phyloP scores from a whole-genome alignment of 1,140 invertebrate species.

The Glossosoma conforme region DNA sequence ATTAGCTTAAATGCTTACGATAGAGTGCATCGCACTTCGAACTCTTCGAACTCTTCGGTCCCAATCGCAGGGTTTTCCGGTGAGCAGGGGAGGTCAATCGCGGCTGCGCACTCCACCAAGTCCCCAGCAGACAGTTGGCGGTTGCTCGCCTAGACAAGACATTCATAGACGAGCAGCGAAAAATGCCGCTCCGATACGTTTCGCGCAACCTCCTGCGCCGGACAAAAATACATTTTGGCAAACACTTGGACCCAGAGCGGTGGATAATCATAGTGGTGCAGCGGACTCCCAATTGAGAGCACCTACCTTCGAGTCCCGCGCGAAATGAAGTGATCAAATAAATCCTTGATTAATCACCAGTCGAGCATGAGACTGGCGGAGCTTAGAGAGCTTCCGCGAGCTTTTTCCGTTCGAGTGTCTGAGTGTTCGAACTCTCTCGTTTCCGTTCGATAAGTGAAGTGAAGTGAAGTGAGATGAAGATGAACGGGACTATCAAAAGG shows the following conservation, averaged over 20 bases:
- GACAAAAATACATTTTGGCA: constrained; percentile 51
- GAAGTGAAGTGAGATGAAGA: constrained; percentile 21
- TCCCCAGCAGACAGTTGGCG: no score
- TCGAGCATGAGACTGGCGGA: background rate
- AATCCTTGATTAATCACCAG: no score
- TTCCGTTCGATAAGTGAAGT: constrained; percentile 4
- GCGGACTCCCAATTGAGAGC: constrained; percentile 36
- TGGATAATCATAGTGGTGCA: constrained; percentile 37
- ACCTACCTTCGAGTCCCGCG: constrained; percentile 2
- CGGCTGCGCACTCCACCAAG: no score
- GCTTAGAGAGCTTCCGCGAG: background rate
- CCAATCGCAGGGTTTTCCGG: no score
- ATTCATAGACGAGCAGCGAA: no score
- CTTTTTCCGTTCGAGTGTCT: background rate
- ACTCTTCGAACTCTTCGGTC: no score
- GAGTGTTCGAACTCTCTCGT: background rate
- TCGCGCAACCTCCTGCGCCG: constrained; percentile 36
- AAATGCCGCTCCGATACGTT: background rate
- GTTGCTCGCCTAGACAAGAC: no score
- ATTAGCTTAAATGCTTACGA: no score
- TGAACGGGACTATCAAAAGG: constrained; percentile 42
- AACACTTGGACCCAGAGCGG: constrained; percentile 41
- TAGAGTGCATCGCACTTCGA: no score
- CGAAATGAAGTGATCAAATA: background rate
- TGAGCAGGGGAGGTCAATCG: no score